Evolutionary conservation across 2,888 invertebrate species (phyloP), one percentile per base, ranked within the genome.

Genomic region (Volucella inflata): DNA sequence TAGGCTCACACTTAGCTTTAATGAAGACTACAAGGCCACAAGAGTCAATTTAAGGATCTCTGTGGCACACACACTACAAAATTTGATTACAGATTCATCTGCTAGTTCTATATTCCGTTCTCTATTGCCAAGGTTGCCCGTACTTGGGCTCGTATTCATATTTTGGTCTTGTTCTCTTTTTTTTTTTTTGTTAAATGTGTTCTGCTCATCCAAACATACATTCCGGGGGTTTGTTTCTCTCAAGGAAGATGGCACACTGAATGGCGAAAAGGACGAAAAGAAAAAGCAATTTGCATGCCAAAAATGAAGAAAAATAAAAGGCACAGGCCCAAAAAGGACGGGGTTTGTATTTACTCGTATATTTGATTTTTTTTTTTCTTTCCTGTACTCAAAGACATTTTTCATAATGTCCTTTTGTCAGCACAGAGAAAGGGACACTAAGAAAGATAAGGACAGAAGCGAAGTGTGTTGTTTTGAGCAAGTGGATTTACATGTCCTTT

Each of bases 1-100:
- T 50, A 8, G n/a, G 11, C 59, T 21, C 21, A 50, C 67, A 53
- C 44, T 59, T n/a, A 16, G 12, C 48, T 62, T 53, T 55, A 70
- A 74, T 74, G 64, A 74, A 70, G 55, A 70, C 36, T 60, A 77
- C 68, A 77, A 77, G 60, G 68, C 77, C 77, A 40, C 77, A 77
- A 70, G 55, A 70, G 77, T 77, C 62, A 53, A 70, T 77, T 70
- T 68, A 62, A 62, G 55, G 55, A 60, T 68, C 53, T 62, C 40
- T 51, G 44, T 55, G 46, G 64, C 42, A 55, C 42, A 77, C 62
- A 53, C 53, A 53, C 30, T 30, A 30, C 60, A 53, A 74, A 70
- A 70, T 62, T 68, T 70, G 46, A 77, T 77, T 77, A 68, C 62
- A 38, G 21, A 42, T 11, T 60, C 62, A 48, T 48, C 62, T 46